phyloP scores from a whole-genome alignment of 2,113 vertebrate genomes.

The Corvus cornix region DNA sequence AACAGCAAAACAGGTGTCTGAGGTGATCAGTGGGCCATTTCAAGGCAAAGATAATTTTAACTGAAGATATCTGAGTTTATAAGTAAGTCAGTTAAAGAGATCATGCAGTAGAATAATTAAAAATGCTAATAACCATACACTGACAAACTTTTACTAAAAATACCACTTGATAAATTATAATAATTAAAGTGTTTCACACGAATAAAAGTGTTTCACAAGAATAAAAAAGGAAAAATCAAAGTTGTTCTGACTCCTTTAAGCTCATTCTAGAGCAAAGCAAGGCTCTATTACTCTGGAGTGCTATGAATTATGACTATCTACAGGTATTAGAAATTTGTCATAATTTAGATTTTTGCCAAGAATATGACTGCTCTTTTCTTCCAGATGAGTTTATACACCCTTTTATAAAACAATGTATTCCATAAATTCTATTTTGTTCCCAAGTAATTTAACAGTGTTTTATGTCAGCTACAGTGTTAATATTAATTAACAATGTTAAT shows the following conservation, averaged over 20 bases:
- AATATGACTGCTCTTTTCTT: not conserved
- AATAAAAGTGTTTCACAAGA: not conserved
- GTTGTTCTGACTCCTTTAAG: not conserved
- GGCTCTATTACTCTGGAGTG: not conserved
- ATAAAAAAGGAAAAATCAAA: not conserved
- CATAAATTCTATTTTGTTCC: not conserved
- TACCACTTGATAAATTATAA: not conserved
- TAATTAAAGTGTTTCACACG: not conserved
- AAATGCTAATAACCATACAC: not conserved
- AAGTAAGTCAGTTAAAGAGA: not conserved
- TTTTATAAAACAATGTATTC: not conserved
- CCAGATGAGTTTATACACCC: not conserved
- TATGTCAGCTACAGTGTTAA: not conserved
- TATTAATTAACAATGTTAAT: not conserved
- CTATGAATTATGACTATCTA: not conserved
- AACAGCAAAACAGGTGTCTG: not conserved
- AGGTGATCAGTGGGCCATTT: not conserved
- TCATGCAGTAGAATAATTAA: not conserved
- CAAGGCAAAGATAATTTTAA: not conserved
- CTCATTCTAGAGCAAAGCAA: not conserved
- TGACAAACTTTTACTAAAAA: not conserved
- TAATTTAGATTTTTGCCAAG: not conserved
- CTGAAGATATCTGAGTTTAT: not conserved
- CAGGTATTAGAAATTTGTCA: not conserved
- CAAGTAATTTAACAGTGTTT: not conserved